Evolutionary conservation across 2,888 invertebrate species (phyloP), one percentile per base, ranked within the genome.

Genomic region (Spisula subtruncata): DNA sequence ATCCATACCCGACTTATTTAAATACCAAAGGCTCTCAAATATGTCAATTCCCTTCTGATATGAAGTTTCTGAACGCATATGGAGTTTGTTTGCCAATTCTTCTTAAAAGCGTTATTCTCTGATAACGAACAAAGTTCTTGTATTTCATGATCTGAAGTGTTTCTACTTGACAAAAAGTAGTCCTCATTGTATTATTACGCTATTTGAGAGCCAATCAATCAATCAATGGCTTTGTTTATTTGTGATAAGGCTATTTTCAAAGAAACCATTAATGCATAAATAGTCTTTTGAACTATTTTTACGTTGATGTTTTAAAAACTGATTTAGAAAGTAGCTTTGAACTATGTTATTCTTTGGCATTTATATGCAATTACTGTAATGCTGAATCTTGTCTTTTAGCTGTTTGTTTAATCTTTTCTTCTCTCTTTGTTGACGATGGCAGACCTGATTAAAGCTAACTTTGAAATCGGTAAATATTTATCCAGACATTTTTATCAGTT

Each of bases 121-220:
- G 32, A 75, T 75, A 75, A 75, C 75, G 75, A 75, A 75, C 75
- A 35, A 32, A 32, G 16, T 12, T 35, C 75, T 75, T 75, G 35
- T 8, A 32, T 75, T 75, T 75, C 75, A 18, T 35, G 32, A 16
- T 12, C 75, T 75, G 35, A 75, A 75, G 75, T 75, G 32, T 32
- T 51, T 75, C 75, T 35, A 75, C 75, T 75, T 35, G 14, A 75
- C 75, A 75, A 75, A 75, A 75, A 75, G 75, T 75, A 75, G 75
- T 35, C 5, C 75, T 14, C 18, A 18, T 14, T 75, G 75, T 75
- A 32, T 35, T 75, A 75, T 75, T 75, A 75, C 75, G 75, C 75
- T 35, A 75, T 35, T 32, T 4, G 75, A 35, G 29, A 32, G 32
- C 75, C 32, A 75, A 75, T 75, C 75, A 75, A 75, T 75, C 75